phyloP scores from a whole-genome alignment of 1,140 invertebrate genomes.

The Linepithema humile region DNA sequence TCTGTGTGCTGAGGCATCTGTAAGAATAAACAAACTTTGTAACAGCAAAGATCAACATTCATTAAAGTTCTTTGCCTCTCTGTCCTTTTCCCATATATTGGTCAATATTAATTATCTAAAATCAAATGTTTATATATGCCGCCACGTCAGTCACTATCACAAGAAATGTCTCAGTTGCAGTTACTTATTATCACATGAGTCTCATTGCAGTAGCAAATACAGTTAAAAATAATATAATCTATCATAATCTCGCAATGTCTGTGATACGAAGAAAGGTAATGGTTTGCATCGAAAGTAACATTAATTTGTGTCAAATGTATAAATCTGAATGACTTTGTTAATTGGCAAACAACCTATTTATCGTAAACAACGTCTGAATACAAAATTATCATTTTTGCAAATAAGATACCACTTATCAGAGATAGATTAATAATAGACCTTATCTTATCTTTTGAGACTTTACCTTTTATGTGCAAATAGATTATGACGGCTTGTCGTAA shows the following conservation, averaged over 20 bases:
- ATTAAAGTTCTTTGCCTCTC: neutral
- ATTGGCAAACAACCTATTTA: neutral
- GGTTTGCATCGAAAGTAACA: neutral
- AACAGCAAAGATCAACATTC: neutral
- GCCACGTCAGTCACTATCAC: neutral
- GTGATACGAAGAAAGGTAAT: neutral
- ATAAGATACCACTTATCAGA: neutral
- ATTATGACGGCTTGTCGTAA: neutral
- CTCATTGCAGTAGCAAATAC: neutral
- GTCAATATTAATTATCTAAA: neutral
- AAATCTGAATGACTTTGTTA: neutral
- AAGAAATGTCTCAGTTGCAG: neutral
- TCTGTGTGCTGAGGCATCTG: neutral
- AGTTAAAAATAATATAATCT: neutral
- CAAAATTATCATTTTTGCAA: neutral
- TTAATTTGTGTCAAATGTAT: neutral
- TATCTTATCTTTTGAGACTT: conserved; percentile 26
- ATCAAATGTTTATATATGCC: neutral
- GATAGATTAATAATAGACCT: conserved; percentile 1
- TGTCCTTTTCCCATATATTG: neutral
- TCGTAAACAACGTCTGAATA: neutral
- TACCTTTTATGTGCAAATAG: conserved; percentile 16
- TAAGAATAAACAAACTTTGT: neutral
- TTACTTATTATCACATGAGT: neutral
- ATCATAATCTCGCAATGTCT: neutral